phyloP scores from a whole-genome alignment of 2,797 vertebrate genomes.

The Hafferia zeledoni region DNA sequence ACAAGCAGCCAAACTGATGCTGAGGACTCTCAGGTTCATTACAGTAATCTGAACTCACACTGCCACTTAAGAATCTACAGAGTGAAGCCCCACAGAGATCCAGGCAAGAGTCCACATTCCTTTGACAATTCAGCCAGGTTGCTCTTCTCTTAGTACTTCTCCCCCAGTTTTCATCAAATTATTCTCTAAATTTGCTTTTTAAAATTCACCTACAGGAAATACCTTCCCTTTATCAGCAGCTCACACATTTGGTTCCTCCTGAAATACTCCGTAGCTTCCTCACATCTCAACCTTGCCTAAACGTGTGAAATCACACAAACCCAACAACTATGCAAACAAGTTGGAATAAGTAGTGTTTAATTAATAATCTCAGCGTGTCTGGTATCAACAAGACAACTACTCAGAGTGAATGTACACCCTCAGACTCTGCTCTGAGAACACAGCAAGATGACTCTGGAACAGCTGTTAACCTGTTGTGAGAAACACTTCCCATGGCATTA shows the following conservation, averaged over 20 bases:
- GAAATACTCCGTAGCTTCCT: background rate
- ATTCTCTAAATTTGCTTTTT: background rate
- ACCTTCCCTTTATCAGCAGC: background rate
- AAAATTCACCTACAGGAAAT: background rate
- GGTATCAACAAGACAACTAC: background rate
- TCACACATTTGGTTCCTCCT: background rate
- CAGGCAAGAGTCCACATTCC: background rate
- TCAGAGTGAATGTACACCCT: background rate
- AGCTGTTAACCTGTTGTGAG: background rate
- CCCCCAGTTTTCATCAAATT: background rate
- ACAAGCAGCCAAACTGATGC: background rate
- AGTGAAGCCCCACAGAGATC: background rate
- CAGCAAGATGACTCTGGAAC: background rate
- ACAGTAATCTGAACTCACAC: background rate
- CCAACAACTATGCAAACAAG: background rate
- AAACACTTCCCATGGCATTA: background rate
- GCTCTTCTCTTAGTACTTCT: background rate
- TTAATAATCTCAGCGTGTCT: background rate
- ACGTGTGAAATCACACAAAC: slow-evolving; percentile 9
- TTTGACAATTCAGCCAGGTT: background rate
- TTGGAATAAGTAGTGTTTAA: slow-evolving; percentile 3
- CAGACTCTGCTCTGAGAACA: background rate
- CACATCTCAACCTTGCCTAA: background rate
- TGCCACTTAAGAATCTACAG: fast-evolving
- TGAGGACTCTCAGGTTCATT: background rate